phyloP scores from a whole-genome alignment of 2,113 vertebrate species.

The Thamnophis sirtalis region DNA sequence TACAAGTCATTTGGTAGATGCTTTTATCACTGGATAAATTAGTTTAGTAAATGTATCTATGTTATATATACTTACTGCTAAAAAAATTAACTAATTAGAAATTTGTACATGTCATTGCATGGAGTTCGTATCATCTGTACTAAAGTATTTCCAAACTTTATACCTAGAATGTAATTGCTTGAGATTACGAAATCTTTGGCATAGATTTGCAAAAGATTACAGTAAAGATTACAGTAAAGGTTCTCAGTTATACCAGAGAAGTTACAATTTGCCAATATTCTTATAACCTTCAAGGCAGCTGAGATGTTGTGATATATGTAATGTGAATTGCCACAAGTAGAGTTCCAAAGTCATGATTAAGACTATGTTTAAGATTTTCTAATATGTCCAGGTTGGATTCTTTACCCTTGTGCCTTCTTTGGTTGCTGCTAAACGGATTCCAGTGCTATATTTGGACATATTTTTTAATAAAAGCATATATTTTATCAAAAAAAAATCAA shows the following conservation, averaged over 20 bases:
- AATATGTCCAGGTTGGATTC: conserved; percentile 38
- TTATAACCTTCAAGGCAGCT: conserved; percentile 4
- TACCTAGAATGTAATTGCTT: background rate
- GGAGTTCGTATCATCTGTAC: background rate
- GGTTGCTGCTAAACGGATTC: conserved; percentile 57
- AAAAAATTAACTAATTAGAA: background rate
- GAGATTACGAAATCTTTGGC: background rate
- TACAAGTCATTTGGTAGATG: background rate
- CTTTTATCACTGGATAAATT: background rate
- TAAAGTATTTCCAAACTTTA: background rate
- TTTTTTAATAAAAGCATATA: conserved; percentile 33
- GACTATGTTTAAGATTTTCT: conserved; percentile 17
- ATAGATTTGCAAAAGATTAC: conserved; percentile 4
- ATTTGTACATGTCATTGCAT: background rate
- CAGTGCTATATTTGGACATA: conserved; percentile 36
- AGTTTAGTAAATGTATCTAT: background rate
- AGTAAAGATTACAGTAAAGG: no score
- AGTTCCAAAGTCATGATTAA: conserved; percentile 44
- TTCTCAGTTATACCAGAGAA: conserved; percentile 36
- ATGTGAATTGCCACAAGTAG: conserved; percentile 7
- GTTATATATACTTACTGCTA: background rate
- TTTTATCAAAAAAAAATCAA: conserved; percentile 12
- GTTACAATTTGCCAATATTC: background rate
- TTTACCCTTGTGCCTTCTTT: conserved; percentile 46
- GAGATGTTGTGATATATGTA: conserved; percentile 23